phyloP scores from a whole-genome alignment of 1,140 invertebrate species.

The Physella acuta region DNA sequence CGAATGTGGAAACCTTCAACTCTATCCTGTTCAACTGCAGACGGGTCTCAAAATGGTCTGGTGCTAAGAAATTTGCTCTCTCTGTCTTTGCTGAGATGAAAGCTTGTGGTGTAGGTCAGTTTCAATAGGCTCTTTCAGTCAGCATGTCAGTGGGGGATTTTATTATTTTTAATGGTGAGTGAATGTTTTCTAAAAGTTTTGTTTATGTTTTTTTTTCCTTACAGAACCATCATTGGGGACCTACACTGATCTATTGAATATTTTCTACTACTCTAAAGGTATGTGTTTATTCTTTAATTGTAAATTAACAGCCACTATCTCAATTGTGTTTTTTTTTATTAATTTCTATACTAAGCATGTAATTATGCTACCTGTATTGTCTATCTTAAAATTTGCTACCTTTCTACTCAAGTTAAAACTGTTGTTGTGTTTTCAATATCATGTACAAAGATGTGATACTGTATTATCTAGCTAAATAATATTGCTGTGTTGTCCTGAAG shows the following conservation, averaged over 20 bases:
- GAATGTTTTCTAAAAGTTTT: neutral
- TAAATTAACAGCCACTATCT: neutral
- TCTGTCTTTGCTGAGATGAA: conserved; percentile 8
- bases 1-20: conserved; percentile 16
- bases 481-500: no score
- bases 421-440: neutral
- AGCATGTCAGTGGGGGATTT: neutral
- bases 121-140: neutral
- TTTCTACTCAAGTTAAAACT: neutral
- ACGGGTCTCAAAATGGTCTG: neutral
- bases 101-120: conserved; percentile 5
- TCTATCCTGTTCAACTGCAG: neutral
- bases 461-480: neutral
- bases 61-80: neutral
- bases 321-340: neutral
- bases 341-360: neutral
- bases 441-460: neutral
- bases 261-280: conserved; percentile 6
- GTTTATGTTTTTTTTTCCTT: neutral
- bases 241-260: neutral
- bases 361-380: neutral
- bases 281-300: neutral
- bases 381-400: neutral
- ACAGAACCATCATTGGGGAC: neutral
- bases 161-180: neutral